phyloP scores from a whole-genome alignment of 2,797 vertebrate species.

The Pantherophis vulpinus region DNA sequence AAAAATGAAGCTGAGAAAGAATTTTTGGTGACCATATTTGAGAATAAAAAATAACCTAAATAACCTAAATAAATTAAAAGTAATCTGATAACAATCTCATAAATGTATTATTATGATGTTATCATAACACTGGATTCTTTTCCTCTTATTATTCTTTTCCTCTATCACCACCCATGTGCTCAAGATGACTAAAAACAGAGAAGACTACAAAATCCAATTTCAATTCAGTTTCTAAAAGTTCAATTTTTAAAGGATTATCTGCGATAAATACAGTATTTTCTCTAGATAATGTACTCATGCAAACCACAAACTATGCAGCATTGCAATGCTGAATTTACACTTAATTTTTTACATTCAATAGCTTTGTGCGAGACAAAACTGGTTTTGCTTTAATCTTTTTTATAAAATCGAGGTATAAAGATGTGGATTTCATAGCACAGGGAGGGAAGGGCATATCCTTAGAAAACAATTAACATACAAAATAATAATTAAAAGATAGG shows the following conservation, averaged over 20 bases:
- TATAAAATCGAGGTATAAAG: neutral
- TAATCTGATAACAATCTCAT: neutral
- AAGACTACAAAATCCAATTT: neutral
- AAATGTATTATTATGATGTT: neutral
- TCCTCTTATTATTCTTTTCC: neutral
- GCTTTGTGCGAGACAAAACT: neutral
- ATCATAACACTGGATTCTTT: neutral
- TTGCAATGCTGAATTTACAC: neutral
- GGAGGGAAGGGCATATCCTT: neutral
- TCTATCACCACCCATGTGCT: neutral
- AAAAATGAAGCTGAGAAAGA: neutral
- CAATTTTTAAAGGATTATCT: neutral
- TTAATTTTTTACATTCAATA: neutral
- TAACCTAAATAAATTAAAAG: neutral
- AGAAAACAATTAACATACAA: neutral
- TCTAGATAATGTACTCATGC: neutral
- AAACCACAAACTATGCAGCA: neutral
- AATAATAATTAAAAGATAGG: neutral
- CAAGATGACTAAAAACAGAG: neutral
- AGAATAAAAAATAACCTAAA: neutral
- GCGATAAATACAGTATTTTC: neutral
- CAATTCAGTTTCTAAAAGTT: neutral
- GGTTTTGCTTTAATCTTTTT: neutral
- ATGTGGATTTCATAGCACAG: neutral
- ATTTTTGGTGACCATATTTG: neutral